Evolutionary conservation across 2,888 invertebrate species (phyloP), one percentile per base, ranked within the genome.

Genomic region (Nomada ferruginata): DNA sequence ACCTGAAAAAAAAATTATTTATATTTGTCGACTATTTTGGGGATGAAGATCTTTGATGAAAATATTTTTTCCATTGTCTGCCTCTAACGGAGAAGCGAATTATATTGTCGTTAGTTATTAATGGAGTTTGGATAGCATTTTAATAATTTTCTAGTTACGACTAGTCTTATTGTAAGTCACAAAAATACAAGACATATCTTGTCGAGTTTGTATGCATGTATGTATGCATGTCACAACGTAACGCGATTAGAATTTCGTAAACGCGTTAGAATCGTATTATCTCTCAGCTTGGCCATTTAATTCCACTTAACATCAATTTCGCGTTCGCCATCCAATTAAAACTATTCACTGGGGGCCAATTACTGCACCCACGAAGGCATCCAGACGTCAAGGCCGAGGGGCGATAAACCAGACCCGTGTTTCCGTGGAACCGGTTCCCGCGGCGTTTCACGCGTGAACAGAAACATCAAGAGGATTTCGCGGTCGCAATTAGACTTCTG

Each of bases 401-500:
- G 29, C 80, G 73, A 81, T 80, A 68, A 80, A 73, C 80, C 73
- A 69, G 23, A 15, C 42, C 52, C 44, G 63, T 29, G 63, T 79
- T 79, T 79, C 77, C 57, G 52, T 47, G 79, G 36, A 79, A 79
- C 79, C 79, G 79, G 79, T 79, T 71, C 9, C 50, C 52, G 23
- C 55, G 55, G 44, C 47, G 57, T 59, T 66, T 69, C 59, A 59
- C 50, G 72, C 52, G 23, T 47, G 53, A 53, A 71, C 64, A 76
- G 68, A 73, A 64, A 57, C 57, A 74, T 76, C 70, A 26, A 15
- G 53, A 36, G 57, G 65, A 65, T 73, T 59, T 77, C 57, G 79
- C 73, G 74, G 74, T 50, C 74, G 79, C 59, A 85, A 85, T 85
- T 85, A 80, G 75, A 72, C 57, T 68, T 53, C 57, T 79, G 73